Evolutionary conservation across 2,888 invertebrate genomes (phyloP).

Genomic region (Cheilosia soror): DNA sequence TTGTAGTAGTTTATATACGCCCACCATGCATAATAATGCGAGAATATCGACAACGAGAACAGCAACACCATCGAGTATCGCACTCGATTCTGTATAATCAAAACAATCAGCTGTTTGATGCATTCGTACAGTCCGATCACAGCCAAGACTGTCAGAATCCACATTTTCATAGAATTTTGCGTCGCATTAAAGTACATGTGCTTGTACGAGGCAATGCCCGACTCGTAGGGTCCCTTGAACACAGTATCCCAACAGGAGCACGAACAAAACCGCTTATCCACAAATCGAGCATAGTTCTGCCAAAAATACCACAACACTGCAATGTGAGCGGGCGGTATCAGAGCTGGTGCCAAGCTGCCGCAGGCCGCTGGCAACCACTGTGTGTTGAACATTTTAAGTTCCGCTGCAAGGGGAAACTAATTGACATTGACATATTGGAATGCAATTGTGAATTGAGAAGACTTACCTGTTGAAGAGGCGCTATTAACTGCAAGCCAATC

Average conservation of each 20-base stretch:
- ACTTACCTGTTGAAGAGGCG: conserved; percentile 54
- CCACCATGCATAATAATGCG: conserved; percentile 90
- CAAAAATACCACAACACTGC: conserved; percentile 87
- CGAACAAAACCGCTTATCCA: conserved; percentile 87
- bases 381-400: conserved; percentile 80
- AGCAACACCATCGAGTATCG: conserved; percentile 87
- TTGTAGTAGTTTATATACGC: conserved; percentile 89
- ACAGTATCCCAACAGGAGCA: conserved; percentile 92
- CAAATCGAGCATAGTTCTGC: conserved; percentile 87
- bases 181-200: conserved; percentile 90
- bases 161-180: conserved; percentile 87
- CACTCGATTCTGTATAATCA: conserved; percentile 85
- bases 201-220: conserved; percentile 88
- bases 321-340: conserved; percentile 87
- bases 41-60: conserved; percentile 87
- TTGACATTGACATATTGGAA: background rate
- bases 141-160: conserved; percentile 86
- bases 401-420: conserved; percentile 10
- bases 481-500: conserved; percentile 32
- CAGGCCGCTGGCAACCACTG: conserved; percentile 83
- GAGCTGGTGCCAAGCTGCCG: conserved; percentile 83
- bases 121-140: conserved; percentile 87
- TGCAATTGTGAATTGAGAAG: background rate
- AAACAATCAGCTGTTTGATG: conserved; percentile 85
- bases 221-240: conserved; percentile 89